phyloP scores from a whole-genome alignment of 2,113 vertebrate species.

The Lampris megalopsis region DNA sequence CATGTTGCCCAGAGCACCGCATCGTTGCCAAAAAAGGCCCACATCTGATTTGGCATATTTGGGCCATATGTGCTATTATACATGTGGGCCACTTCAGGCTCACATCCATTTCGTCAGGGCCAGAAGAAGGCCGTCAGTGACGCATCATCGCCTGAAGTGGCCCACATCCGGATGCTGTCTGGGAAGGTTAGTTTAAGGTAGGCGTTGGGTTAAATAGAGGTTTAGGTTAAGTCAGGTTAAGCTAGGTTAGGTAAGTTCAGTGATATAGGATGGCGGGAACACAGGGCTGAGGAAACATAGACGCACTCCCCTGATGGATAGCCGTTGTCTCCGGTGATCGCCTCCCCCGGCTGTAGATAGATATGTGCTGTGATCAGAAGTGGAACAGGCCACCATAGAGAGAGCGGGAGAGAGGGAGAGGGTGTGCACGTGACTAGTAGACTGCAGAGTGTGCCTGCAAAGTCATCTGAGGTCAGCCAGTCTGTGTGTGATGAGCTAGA shows the following conservation, averaged over 20 bases:
- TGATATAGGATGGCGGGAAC: not conserved
- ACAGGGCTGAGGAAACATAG: no score
- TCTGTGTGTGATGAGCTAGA: constrained; percentile 61
- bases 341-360: constrained; percentile 42
- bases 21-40: no score
- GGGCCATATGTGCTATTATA: no score
- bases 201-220: no score
- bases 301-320: constrained; percentile 25
- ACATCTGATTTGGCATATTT: no score
- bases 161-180: no score
- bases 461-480: constrained; percentile 80
- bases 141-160: no score
- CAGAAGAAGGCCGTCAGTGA: no score
- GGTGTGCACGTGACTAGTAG: constrained; percentile 69
- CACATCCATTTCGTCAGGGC: no score
- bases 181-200: no score
- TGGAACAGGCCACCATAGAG: constrained; percentile 55
- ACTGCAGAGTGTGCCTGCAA: constrained; percentile 80
- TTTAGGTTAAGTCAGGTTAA: constrained; percentile 7
- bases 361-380: constrained; percentile 64
- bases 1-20: no score
- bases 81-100: no score
- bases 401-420: constrained; percentile 36
- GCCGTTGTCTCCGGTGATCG: constrained; percentile 32
- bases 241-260: constrained; percentile 19